Evolutionary conservation across 2,888 invertebrate genomes (phyloP), one percentile per base, ranked within the genome.

Genomic region (Melitaea athalia): DNA sequence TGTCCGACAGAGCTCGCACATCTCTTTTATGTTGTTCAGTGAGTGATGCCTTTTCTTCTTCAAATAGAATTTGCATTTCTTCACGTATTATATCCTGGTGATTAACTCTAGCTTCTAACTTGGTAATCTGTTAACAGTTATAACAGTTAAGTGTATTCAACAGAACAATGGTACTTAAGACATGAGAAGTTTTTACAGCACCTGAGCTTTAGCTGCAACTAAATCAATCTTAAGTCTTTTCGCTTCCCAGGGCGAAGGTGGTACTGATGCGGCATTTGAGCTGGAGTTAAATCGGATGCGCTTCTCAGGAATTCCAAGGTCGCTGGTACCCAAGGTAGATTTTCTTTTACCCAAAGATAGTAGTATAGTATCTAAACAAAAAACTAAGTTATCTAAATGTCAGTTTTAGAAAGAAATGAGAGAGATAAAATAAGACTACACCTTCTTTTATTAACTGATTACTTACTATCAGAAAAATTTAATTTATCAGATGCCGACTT

Each of bases 11-110:
- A 47, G 94, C 94, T 74, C 94, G 93, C 72, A 94, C 94, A 71
- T 96, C 95, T 73, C 94, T 93, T 70, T 95, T 95, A 68, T 94
- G 94, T 77, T 95, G 95, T 8, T 94, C 92, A 64, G 92, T 90
- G 0, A 95, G 81, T 0, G 93, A 93, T 0, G 89, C 80, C 4
- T 95, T 95, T 82, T 97, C 96, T 72, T 95, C 95, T 70, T 96
- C 95, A 83, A 95, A 96, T 66, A 96, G 83, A 12, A 96, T 93
- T 79, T 96, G 95, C 89, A 95, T 95, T 84, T 96, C 95, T 67
- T 94, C 95, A 5, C 95, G 93, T 17, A 96, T 93, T 69, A 94
- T 94, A 69, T 96, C 95, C 81, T 96, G 94, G 47, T 96, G 95
- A 65, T 94, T 94, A 15, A 96, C 93, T 72, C 95, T 93, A 38